phyloP scores from a whole-genome alignment of 2,888 invertebrate genomes.

The Apotomis turbidana region DNA sequence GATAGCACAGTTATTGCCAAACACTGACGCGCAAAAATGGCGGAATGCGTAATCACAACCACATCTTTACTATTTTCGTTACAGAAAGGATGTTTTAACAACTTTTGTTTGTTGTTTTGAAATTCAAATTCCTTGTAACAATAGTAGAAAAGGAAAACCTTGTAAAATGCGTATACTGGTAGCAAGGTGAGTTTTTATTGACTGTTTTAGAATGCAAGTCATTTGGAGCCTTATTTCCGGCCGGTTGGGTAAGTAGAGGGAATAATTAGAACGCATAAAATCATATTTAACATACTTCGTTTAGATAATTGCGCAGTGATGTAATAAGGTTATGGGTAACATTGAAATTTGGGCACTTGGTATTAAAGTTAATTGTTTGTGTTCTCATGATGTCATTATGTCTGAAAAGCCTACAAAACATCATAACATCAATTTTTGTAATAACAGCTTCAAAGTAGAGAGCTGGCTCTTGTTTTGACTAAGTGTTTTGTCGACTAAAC shows the following conservation, averaged over 20 bases:
- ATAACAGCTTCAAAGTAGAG: no score
- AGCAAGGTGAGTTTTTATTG: constrained; percentile 34
- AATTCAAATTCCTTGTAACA: constrained; percentile 19
- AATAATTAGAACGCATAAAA: constrained; percentile 45
- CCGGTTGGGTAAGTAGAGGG: constrained; percentile 53
- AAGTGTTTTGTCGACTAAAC: no score
- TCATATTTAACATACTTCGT: constrained; percentile 46
- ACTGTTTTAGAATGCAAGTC: constrained; percentile 33
- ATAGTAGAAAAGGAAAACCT: constrained; percentile 30
- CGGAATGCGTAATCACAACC: neutral
- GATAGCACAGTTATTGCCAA: neutral
- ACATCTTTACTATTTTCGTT: neutral
- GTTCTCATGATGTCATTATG: no score
- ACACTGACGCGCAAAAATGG: neutral
- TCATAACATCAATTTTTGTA: no score
- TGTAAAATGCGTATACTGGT: constrained; percentile 2
- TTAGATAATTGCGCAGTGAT: constrained; percentile 30
- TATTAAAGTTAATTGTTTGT: neutral
- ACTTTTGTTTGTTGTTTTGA: constrained; percentile 6
- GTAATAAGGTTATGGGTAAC: constrained; percentile 18
- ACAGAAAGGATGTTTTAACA: constrained; percentile 13
- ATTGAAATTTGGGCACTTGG: neutral
- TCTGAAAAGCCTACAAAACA: no score
- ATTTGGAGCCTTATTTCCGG: constrained; percentile 46
- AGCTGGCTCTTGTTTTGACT: no score